A percentile compares a stretch with the other conserved stretches of the same genome.
Evolutionary conservation across 2,113 vertebrate species (phyloP).

Genomic region (Hystrix cristata): DNA sequence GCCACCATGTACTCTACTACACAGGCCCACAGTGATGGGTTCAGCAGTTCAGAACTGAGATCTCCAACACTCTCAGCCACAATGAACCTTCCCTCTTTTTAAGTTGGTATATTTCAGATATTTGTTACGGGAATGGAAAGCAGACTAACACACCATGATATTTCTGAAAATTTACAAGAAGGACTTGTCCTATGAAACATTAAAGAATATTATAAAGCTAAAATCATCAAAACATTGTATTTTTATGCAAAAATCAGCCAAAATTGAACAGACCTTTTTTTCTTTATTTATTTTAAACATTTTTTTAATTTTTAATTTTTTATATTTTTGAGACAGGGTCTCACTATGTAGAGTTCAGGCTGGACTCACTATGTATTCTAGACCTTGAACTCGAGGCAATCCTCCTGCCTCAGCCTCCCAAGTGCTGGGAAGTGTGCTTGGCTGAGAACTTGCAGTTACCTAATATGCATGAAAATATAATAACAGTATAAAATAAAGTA

Average conservation of each 20-base stretch:
- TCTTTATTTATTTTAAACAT: too few relatives aligned
- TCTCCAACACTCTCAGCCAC: not conserved
- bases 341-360: too few relatives aligned
- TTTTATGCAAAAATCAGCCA: not conserved
- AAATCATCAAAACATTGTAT: not conserved
- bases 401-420: too few relatives aligned
- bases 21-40: too few relatives aligned
- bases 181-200: not conserved
- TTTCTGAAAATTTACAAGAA: conserved; percentile 15
- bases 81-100: not conserved
- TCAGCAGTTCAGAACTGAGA: not conserved
- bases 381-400: too few relatives aligned
- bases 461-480: not conserved
- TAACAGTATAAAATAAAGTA: conserved; percentile 31
- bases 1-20: too few relatives aligned
- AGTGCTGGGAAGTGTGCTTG: too few relatives aligned
- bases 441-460: not conserved
- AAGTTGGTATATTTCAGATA: not conserved
- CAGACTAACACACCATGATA: not conserved
- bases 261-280: not conserved
- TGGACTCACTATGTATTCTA: too few relatives aligned
- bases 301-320: too few relatives aligned
- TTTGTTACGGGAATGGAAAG: not conserved
- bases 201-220: not conserved
- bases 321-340: too few relatives aligned